Evolutionary conservation across 2,113 vertebrate species (phyloP).

Genomic region (Campylorhamphus procurvoides): DNA sequence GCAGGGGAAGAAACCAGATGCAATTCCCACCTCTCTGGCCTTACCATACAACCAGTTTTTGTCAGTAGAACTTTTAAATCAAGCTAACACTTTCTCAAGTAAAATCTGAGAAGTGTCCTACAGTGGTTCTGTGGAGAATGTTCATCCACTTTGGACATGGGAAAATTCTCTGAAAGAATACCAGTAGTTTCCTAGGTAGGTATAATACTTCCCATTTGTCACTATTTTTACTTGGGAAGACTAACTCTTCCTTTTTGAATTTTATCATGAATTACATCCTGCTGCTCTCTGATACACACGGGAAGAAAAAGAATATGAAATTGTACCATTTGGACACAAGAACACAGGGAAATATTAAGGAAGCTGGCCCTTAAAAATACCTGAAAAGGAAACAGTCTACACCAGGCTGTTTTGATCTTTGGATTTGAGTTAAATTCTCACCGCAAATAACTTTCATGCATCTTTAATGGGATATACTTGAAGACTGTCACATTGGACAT

Average conservation of each 20-base stretch:
- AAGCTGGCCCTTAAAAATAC: neutral
- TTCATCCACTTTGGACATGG: neutral
- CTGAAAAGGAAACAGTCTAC: neutral
- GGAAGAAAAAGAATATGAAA: neutral
- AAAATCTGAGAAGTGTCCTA: neutral
- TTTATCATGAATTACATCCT: neutral
- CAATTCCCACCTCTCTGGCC: neutral
- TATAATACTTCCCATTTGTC: neutral
- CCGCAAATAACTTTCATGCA: slow-evolving; percentile 27
- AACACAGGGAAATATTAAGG: neutral
- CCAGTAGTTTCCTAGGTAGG: neutral
- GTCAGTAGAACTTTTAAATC: neutral
- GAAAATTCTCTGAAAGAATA: neutral
- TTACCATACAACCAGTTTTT: neutral
- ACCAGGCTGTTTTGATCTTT: neutral
- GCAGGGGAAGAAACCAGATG: neutral
- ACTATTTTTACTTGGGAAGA: neutral
- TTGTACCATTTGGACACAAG: neutral
- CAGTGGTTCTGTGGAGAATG: neutral
- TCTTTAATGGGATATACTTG: slow-evolving; percentile 37
- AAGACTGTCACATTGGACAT: slow-evolving; percentile 9
- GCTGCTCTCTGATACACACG: neutral
- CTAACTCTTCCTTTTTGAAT: neutral
- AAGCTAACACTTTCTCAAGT: neutral
- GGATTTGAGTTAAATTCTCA: neutral